Evolutionary conservation across 2,888 invertebrate genomes (phyloP), one percentile per base, ranked within the genome.

Genomic region (Apamea anceps): DNA sequence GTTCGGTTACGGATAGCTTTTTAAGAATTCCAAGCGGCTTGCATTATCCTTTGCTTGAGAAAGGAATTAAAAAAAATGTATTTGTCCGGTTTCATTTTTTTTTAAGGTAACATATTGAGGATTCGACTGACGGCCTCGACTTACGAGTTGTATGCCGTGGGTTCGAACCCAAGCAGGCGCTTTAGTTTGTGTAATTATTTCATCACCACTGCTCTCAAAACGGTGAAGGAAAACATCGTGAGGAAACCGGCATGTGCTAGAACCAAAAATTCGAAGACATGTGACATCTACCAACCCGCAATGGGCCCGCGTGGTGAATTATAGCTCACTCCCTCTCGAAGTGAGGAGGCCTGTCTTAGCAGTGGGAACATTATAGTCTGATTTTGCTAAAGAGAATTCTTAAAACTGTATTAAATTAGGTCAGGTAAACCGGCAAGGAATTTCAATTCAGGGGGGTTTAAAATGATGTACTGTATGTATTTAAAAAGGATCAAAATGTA

Each of bases 1-100:
- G 80, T 88, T 91, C 90, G 88, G 88, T 76, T 83, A 89, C 85
- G 86, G 87, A 89, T 84, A 88, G 88, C 73, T 87, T 89, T 88
- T 89, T 86, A 83, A 85, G 72, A 88, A 80, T 87, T 85, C 79
- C 71, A 76, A 84, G 63, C 76, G 37, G 65, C 82, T 70, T 76
- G 65, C 54, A 72, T 75, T 57, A 75, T 73, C 87, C 75, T 80
- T 65, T 72, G 51, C 18, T 42, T 21, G 63, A 32, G 62, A 42
- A 60, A 63, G 32, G 57, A 68, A 37, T 70, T 72, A 21, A 37
- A 63, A 32, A 63, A 62, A 65, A 32, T 32, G 37, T 28, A 57
- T 57, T 74, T 77, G 15, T 42, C 25, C 6, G 62, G 75, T 63
- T 75, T 79, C 73, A 7, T 60, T 80, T 79, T 84, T 13, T 70